Evolutionary conservation across 2,888 invertebrate species (phyloP).

Genomic region (Keiferia lycopersicella): DNA sequence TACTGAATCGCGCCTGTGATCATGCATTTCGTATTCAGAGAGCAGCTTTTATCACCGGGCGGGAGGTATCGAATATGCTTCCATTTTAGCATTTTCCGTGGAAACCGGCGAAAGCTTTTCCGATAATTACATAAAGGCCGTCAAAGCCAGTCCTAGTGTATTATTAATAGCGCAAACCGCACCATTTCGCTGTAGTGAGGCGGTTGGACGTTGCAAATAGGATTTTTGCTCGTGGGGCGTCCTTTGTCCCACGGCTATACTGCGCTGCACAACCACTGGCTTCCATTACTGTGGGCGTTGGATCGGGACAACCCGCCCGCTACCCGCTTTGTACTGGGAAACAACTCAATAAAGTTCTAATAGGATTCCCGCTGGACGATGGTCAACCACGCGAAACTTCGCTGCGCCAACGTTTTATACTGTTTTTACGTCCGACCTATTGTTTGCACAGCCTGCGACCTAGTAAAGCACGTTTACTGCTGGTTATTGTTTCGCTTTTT

Average conservation of each 20-base stretch:
- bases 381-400: slow-evolving; percentile 64
- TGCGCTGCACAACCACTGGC: slow-evolving; percentile 35
- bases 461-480: slow-evolving; percentile 42
- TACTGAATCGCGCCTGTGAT: slow-evolving; percentile 31
- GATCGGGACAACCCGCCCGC: slow-evolving; percentile 53
- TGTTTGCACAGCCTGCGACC: slow-evolving; percentile 55
- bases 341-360: slow-evolving; percentile 75
- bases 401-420: slow-evolving; percentile 37
- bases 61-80: not conserved
- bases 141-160: slow-evolving; percentile 16
- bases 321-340: slow-evolving; percentile 54
- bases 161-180: slow-evolving; percentile 16
- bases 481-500: slow-evolving; percentile 14
- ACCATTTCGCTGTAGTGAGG: slow-evolving; percentile 22
- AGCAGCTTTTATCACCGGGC: not conserved
- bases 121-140: slow-evolving; percentile 25
- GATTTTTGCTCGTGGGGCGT: slow-evolving; percentile 47
- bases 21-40: not conserved
- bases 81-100: slow-evolving; percentile 11
- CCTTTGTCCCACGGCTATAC: slow-evolving; percentile 44
- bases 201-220: slow-evolving; percentile 25
- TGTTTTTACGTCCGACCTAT: slow-evolving; percentile 50
- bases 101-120: slow-evolving; percentile 21
- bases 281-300: slow-evolving; percentile 53
- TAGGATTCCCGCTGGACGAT: slow-evolving; percentile 69